Conservation (phyloP, 30 jellyfish, hydroid and myxozoan genomes). For the Hydra vulgaris region DNA sequence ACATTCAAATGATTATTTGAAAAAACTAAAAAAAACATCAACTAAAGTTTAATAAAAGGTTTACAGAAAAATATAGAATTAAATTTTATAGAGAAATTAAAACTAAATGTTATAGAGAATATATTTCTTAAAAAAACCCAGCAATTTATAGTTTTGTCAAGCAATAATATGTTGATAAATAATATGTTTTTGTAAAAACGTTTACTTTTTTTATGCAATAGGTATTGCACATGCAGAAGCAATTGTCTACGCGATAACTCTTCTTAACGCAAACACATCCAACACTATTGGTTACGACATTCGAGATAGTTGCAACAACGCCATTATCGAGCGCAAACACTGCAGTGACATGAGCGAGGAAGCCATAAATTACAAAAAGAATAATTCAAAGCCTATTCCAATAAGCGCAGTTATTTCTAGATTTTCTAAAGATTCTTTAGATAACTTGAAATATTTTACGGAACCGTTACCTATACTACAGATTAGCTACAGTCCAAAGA, state of each 20-base stretch:
- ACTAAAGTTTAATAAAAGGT: too few relatives aligned
- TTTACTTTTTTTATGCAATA: too few relatives aligned
- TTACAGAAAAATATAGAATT: too few relatives aligned
- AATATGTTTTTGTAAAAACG: too few relatives aligned
- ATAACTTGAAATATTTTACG: conserved; percentile 26
- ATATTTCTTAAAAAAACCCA: too few relatives aligned
- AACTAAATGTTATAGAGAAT: too few relatives aligned
- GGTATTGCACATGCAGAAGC: conserved; percentile 35
- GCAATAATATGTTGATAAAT: too few relatives aligned
- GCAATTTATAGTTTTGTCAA: too few relatives aligned
- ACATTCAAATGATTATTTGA: too few relatives aligned
- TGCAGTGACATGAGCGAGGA: conserved; percentile 47
- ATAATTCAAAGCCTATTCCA: conserved; percentile 29
- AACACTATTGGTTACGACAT: conserved; percentile 57
- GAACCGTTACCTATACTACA: conserved; percentile 54
- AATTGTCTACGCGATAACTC: background rate
- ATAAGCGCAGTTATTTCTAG: conserved; percentile 49
- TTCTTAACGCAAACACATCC: background rate
- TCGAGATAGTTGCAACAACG: conserved; percentile 53
- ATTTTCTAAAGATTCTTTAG: conserved; percentile 27
- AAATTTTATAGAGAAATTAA: too few relatives aligned
- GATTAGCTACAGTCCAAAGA: conserved; percentile 48
- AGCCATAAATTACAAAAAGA: conserved; percentile 22
- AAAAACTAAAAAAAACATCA: too few relatives aligned
- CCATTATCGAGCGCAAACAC: conserved; percentile 35